Percentiles rank a stretch among this genome's conserved stretches.
Evolutionary conservation across 1,140 invertebrate species (phyloP).

Genomic region (Euschistus heros): DNA sequence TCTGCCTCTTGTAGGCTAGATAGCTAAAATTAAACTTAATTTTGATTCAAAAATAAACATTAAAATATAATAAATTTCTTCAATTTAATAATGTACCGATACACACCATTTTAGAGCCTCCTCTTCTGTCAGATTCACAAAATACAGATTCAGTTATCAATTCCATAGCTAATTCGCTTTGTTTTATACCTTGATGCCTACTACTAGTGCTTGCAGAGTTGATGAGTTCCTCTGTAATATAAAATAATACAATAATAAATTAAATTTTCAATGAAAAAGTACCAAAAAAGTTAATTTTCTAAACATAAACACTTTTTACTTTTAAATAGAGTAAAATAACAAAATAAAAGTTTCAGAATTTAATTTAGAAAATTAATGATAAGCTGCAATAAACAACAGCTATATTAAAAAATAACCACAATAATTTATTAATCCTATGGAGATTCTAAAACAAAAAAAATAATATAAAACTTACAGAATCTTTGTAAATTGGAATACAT

Average conservation of each 20-base stretch:
- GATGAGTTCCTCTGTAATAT: slow-evolving; percentile 9
- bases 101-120: slow-evolving; percentile 31
- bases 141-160: slow-evolving; percentile 74
- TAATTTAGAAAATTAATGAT: too few species aligned
- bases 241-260: neutral
- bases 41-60: neutral
- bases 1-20: slow-evolving; percentile 61
- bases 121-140: slow-evolving; percentile 56
- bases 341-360: too few species aligned
- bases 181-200: slow-evolving; percentile 38
- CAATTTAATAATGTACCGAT: neutral
- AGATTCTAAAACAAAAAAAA: too few species aligned
- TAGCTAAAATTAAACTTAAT: slow-evolving; percentile 33
- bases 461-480: too few species aligned
- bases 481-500: too few species aligned
- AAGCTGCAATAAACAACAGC: too few species aligned
- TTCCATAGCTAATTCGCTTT: slow-evolving; percentile 54
- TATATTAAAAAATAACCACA: too few species aligned
- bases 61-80: neutral
- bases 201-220: slow-evolving; percentile 1
- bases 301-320: too few species aligned
- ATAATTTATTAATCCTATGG: too few species aligned
- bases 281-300: too few species aligned
- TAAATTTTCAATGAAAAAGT: too few species aligned
- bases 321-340: too few species aligned